Conservation (phyloP, 2,888 invertebrate genomes). For the Coleophora deauratella region DNA sequence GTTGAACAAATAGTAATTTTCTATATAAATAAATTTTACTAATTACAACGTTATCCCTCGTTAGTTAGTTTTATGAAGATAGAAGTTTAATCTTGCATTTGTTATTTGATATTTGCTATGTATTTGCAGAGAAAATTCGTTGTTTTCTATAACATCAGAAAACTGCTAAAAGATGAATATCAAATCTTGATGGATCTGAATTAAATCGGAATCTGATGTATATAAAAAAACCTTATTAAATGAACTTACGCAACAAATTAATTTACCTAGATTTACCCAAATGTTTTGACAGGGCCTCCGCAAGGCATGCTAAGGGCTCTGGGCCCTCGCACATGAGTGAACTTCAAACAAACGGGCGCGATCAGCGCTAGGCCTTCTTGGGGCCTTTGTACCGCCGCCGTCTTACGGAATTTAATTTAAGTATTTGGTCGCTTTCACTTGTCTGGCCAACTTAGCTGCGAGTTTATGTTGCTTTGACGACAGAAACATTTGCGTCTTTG, state of each 20-base stretch:
- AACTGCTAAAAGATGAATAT: too few relatives aligned
- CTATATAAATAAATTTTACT: too few relatives aligned
- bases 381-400: conserved; percentile 23
- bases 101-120: too few relatives aligned
- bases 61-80: too few relatives aligned
- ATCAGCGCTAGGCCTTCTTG: conserved; percentile 61
- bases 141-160: too few relatives aligned
- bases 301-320: conserved; percentile 59
- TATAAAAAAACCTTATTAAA: too few relatives aligned
- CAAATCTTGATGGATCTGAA: too few relatives aligned
- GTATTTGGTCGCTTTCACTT: conserved; percentile 27
- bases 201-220: too few relatives aligned
- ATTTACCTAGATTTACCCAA: conserved; percentile 13
- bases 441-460: conserved; percentile 18
- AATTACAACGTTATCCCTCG: too few relatives aligned
- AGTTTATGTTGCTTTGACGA: not conserved
- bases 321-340: conserved; percentile 39
- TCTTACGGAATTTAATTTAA: conserved; percentile 65
- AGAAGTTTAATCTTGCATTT: too few relatives aligned
- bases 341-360: conserved; percentile 65
- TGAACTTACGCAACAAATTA: not conserved
- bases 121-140: too few relatives aligned
- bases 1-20: too few relatives aligned
- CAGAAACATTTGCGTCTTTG: not conserved
- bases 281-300: conserved; percentile 32